A percentile compares a stretch with the other conserved stretches of the same genome.
These are phyloP conservation scores for Aphidius gifuensis DNA, from an alignment of 1,140 invertebrate genomes.

Conservation along the genomic window DNA sequence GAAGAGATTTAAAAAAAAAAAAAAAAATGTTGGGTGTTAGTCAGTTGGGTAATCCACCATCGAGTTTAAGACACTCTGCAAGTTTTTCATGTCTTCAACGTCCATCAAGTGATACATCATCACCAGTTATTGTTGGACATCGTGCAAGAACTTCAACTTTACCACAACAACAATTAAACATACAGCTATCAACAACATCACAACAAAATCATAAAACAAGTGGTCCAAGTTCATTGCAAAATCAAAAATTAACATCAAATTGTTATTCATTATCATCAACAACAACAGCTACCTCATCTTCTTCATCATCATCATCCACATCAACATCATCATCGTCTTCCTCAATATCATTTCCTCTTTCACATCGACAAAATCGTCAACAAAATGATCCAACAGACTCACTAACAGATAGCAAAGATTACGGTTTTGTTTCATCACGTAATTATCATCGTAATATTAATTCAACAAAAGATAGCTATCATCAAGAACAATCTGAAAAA, in stretches of 20 bases:
- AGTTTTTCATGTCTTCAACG: slow-evolving; percentile 57
- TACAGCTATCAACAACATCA: slow-evolving; percentile 32
- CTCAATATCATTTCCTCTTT: neutral
- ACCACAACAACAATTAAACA: slow-evolving; percentile 43
- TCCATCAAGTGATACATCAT: slow-evolving; percentile 36
- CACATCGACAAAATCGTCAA: slow-evolving; percentile 4
- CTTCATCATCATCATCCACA: neutral
- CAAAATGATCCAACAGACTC: slow-evolving; percentile 2
- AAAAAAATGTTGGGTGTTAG: slow-evolving; percentile 50
- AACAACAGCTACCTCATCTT: too few species aligned
- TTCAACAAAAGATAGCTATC: slow-evolving; percentile 24
- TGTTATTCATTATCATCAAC: neutral
- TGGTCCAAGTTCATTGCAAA: slow-evolving; percentile 44
- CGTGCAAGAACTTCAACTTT: slow-evolving; percentile 55
- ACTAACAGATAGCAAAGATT: slow-evolving; percentile 41
- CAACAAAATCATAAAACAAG: slow-evolving; percentile 29
- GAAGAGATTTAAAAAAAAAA: slow-evolving; percentile 28
- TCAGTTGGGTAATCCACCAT: slow-evolving; percentile 51
- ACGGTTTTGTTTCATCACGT: slow-evolving; percentile 52
- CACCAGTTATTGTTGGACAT: slow-evolving; percentile 29
- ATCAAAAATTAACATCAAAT: slow-evolving; percentile 9
- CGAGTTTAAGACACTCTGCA: slow-evolving; percentile 55
- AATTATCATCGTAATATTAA: slow-evolving; percentile 52
- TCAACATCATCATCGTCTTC: neutral
- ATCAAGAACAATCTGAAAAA: slow-evolving; percentile 29